Percentiles rank a stretch among this genome's conserved stretches.
Evolutionary conservation across 2,113 vertebrate species (phyloP).

Genomic region (Melanerpes aurifrons): DNA sequence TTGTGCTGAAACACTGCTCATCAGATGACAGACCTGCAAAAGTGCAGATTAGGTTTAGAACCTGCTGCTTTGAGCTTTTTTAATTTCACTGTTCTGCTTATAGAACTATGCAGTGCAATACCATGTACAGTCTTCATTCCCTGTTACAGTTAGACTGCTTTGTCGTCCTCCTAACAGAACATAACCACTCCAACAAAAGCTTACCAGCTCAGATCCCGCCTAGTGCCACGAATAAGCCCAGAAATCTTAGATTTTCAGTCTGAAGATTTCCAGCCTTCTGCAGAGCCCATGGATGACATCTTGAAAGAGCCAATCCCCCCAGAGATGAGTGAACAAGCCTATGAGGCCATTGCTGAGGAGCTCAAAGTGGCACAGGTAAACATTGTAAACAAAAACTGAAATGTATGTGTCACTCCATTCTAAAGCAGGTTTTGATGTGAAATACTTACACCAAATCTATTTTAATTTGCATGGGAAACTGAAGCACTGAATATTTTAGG

Average conservation of each 20-base stretch:
- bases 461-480: background rate
- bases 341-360: conserved; percentile 88
- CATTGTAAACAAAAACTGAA: background rate
- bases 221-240: conserved; percentile 82
- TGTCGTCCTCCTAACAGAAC: conserved; percentile 75
- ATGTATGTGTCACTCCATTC: background rate
- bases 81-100: background rate
- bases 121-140: background rate
- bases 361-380: conserved; percentile 87
- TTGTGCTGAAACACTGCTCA: background rate
- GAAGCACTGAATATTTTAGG: background rate
- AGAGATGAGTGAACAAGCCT: conserved; percentile 89
- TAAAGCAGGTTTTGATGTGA: background rate
- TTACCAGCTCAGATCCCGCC: conserved; percentile 84
- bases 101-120: background rate
- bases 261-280: background rate
- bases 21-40: background rate
- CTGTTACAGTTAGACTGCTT: background rate
- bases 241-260: conserved; percentile 71
- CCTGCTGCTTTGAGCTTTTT: background rate
- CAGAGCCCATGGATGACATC: conserved; percentile 73
- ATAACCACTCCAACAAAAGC: conserved; percentile 91
- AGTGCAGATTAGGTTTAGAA: background rate
- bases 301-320: conserved; percentile 84
- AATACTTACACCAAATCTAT: background rate